Conservation (phyloP, 2,797 vertebrate genomes). For the Microctenopoma lineatum region DNA sequence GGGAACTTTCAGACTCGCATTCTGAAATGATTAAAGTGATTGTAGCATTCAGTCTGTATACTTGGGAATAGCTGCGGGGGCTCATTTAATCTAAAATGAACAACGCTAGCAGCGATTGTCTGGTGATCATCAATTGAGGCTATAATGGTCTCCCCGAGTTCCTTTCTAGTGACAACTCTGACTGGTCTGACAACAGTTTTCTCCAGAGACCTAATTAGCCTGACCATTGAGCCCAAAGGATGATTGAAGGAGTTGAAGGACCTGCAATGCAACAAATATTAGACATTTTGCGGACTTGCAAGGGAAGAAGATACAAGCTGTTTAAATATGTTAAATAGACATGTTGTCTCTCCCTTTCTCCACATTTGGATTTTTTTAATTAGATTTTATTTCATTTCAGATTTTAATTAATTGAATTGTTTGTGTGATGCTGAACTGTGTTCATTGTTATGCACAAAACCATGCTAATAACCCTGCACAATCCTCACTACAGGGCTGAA, state of each 20-base stretch:
- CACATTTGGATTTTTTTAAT: not conserved
- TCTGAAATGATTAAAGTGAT: conserved; percentile 35
- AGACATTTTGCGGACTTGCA: conserved; percentile 3
- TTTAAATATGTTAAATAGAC: not conserved
- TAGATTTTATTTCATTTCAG: too few species aligned
- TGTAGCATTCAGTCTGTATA: conserved; percentile 1
- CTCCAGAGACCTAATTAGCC: conserved; percentile 74
- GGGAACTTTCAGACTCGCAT: conserved; percentile 22
- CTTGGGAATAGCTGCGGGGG: conserved; percentile 33
- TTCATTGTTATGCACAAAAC: conserved; percentile 27
- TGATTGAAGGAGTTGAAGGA: conserved; percentile 42
- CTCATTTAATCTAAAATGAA: conserved; percentile 65
- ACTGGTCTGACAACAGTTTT: conserved; percentile 62
- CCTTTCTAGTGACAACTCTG: conserved; percentile 58
- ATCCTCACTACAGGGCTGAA: conserved; percentile 13
- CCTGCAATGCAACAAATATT: conserved; percentile 35
- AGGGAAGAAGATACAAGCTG: not conserved
- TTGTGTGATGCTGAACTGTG: not conserved
- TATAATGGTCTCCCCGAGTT: conserved; percentile 66
- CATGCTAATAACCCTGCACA: conserved; percentile 26
- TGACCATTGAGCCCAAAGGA: conserved; percentile 60
- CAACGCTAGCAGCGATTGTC: conserved; percentile 49
- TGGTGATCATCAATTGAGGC: conserved; percentile 55
- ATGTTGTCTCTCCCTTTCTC: not conserved
- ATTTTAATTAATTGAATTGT: too few species aligned